phyloP scores from a whole-genome alignment of 2,888 invertebrate genomes.

The Plagodis pulveraria region DNA sequence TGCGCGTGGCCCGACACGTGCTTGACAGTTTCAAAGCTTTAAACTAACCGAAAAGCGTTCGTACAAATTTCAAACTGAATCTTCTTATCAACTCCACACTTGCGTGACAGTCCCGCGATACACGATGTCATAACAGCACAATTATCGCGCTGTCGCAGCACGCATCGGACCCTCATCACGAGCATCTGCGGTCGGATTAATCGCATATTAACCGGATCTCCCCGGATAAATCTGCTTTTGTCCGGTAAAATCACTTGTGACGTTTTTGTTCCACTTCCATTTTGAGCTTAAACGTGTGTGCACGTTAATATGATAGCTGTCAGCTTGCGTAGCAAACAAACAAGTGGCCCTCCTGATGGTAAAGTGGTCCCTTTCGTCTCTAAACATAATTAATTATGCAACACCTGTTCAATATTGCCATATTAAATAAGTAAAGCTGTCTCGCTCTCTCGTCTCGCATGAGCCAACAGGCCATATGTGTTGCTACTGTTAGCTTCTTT shows the following conservation, averaged over 20 bases:
- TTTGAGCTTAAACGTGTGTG: slow-evolving; percentile 7
- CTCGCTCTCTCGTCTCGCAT: too few relatives aligned
- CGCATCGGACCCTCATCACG: slow-evolving; percentile 68
- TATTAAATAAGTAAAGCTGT: too few relatives aligned
- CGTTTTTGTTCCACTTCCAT: slow-evolving; percentile 45
- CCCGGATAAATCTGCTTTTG: slow-evolving; percentile 60
- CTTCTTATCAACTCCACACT: slow-evolving; percentile 3
- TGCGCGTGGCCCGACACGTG: too few relatives aligned
- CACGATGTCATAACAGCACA: slow-evolving; percentile 65
- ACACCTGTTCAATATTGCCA: too few relatives aligned
- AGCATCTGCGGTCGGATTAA: slow-evolving; percentile 71
- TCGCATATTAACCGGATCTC: slow-evolving; percentile 27
- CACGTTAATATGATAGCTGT: not conserved
- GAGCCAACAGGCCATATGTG: too few relatives aligned
- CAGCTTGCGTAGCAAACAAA: not conserved
- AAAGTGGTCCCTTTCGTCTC: too few relatives aligned
- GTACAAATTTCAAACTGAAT: too few relatives aligned
- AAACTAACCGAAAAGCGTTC: too few relatives aligned
- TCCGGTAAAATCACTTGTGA: slow-evolving; percentile 57
- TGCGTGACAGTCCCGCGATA: slow-evolving; percentile 1
- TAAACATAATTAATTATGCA: too few relatives aligned
- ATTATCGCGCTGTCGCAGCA: slow-evolving; percentile 73
- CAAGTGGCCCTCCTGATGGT: not conserved
- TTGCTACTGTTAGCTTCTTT: too few relatives aligned
- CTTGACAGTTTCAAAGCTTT: too few relatives aligned